phyloP scores from a whole-genome alignment of 2,113 vertebrate species.

The Morone saxatilis region DNA sequence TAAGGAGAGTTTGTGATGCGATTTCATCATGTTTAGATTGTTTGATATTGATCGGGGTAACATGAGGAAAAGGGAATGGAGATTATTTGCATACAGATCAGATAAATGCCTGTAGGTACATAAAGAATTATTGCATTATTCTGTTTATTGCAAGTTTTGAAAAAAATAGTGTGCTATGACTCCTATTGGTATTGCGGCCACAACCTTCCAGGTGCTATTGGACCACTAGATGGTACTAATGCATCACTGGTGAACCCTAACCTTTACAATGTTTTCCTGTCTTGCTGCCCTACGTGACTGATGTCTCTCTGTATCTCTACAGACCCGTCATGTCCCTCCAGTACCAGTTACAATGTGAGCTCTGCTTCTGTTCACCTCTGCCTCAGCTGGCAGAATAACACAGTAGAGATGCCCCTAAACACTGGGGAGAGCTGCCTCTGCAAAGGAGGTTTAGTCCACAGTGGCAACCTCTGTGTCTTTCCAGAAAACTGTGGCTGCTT shows the following conservation, averaged over 20 bases:
- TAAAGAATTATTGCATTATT: conserved; percentile 15
- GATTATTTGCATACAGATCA: conserved; percentile 50
- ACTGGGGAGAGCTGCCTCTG: conserved; percentile 54
- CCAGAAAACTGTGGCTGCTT: conserved; percentile 59
- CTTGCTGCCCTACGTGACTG: conserved; percentile 33
- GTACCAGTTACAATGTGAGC: conserved; percentile 41
- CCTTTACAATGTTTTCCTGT: conserved; percentile 33
- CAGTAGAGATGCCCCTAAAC: conserved; percentile 26
- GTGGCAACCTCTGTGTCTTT: conserved; percentile 33
- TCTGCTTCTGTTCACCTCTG: conserved; percentile 50
- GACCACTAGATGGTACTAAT: conserved; percentile 81
- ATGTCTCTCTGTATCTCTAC: conserved; percentile 51
- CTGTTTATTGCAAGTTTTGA: conserved; percentile 7
- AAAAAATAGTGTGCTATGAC: conserved; percentile 12
- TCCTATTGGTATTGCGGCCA: conserved; percentile 44
- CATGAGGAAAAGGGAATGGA: conserved; percentile 7
- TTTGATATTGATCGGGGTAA: conserved; percentile 41
- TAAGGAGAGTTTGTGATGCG: conserved; percentile 56
- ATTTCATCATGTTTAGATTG: conserved; percentile 58
- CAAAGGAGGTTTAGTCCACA: conserved; percentile 48
- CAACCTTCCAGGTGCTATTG: conserved; percentile 37
- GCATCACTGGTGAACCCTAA: conserved; percentile 72
- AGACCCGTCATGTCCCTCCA: conserved; percentile 51
- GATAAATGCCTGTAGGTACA: conserved; percentile 3
- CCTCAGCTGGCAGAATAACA: conserved; percentile 37